phyloP scores from a whole-genome alignment of 2,888 invertebrate genomes.

The Tromatobia lineatoria region DNA sequence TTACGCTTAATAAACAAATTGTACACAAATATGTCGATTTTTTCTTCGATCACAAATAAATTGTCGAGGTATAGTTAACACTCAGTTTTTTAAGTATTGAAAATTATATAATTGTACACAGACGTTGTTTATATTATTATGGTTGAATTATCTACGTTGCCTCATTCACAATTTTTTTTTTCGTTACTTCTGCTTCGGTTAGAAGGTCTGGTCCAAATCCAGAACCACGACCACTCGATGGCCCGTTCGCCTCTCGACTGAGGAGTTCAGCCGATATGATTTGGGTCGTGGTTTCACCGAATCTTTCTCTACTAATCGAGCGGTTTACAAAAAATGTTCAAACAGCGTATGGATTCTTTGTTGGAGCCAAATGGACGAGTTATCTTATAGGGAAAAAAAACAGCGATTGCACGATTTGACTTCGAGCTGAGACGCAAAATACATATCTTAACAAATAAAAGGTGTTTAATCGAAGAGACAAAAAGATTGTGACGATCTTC shows the following conservation, averaged over 20 bases:
- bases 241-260: not conserved
- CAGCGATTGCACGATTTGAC: no score
- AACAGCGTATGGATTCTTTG: no score
- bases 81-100: not conserved
- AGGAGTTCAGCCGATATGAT: not conserved
- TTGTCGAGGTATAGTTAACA: not conserved
- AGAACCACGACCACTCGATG: not conserved
- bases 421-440: no score
- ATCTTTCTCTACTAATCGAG: not conserved
- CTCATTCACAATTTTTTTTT: not conserved
- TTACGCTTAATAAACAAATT: not conserved
- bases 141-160: not conserved
- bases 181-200: no score
- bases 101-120: not conserved
- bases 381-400: no score
- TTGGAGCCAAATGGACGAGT: no score
- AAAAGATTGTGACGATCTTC: no score
- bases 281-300: not conserved
- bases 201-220: no score
- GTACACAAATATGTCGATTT: not conserved
- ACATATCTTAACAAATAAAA: no score
- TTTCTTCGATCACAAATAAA: not conserved
- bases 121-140: no score
- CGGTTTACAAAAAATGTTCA: no score
- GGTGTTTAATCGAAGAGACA: no score